A percentile compares a stretch with the other conserved stretches of the same genome.
These are phyloP conservation scores for Notodonta dromedarius DNA, from an alignment of 2,888 invertebrate genomes.

Conservation along the genomic window DNA sequence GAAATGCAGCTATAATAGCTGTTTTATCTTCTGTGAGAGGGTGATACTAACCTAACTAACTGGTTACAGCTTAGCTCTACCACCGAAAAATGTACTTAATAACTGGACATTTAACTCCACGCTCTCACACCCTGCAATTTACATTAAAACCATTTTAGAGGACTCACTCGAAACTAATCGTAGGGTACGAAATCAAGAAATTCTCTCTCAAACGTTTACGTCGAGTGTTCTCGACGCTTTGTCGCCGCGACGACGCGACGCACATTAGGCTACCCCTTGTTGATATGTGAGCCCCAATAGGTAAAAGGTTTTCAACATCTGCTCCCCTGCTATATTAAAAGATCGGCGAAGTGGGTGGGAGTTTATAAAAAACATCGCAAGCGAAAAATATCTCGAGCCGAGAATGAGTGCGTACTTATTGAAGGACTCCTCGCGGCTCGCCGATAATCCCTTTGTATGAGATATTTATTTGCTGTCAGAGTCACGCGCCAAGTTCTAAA, in stretches of 20 bases:
- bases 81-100: too few species aligned
- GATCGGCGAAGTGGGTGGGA: constrained; percentile 61
- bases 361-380: constrained; percentile 61
- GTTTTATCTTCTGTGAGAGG: too few species aligned
- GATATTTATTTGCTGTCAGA: constrained; percentile 31
- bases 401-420: constrained; percentile 23
- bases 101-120: too few species aligned
- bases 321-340: constrained; percentile 75
- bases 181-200: constrained; percentile 49
- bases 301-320: constrained; percentile 76
- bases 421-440: constrained; percentile 39
- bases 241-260: constrained; percentile 41
- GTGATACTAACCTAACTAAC: too few species aligned
- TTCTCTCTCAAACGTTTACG: constrained; percentile 53
- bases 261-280: constrained; percentile 59
- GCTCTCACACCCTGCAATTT: background rate
- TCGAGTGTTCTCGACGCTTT: constrained; percentile 56
- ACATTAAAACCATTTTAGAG: background rate
- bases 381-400: constrained; percentile 32
- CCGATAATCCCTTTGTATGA: constrained; percentile 33
- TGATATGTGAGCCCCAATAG: constrained; percentile 53
- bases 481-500: constrained; percentile 12
- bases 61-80: too few species aligned
- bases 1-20: too few species aligned
- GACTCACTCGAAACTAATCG: constrained; percentile 16